Conservation (phyloP, 2,113 vertebrate genomes). For the Polypterus senegalus region DNA sequence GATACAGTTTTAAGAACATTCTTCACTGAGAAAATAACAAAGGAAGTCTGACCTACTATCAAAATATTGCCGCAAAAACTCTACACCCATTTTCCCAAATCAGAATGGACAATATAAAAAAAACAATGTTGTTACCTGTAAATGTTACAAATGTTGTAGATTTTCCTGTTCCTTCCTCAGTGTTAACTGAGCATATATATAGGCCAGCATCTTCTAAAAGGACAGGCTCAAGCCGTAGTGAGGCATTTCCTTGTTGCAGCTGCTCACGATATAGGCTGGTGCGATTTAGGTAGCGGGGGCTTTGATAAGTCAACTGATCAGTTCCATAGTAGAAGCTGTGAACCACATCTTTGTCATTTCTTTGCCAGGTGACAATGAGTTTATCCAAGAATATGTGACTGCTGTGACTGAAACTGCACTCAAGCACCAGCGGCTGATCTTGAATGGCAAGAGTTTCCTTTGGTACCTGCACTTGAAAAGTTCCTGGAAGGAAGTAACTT, state of each 20-base stretch:
- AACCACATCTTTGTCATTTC: not conserved
- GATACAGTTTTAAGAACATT: too few relatives aligned
- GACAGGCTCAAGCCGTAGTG: constrained; percentile 12
- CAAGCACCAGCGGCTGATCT: too few relatives aligned
- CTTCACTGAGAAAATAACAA: too few relatives aligned
- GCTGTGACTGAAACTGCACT: too few relatives aligned
- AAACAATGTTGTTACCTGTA: constrained; percentile 12
- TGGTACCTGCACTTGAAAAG: too few relatives aligned
- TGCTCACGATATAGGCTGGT: constrained; percentile 7
- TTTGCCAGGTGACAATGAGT: constrained; percentile 11
- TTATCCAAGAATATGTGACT: not conserved
- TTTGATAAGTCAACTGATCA: constrained; percentile 6
- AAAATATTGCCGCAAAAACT: too few relatives aligned
- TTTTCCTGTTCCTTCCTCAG: constrained; percentile 3
- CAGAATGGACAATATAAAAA: too few relatives aligned
- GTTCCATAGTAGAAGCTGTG: constrained; percentile 8
- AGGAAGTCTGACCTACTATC: too few relatives aligned
- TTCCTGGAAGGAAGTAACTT: too few relatives aligned
- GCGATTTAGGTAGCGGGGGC: constrained; percentile 4
- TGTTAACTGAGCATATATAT: constrained; percentile 22
- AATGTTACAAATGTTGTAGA: constrained; percentile 18
- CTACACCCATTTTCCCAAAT: too few relatives aligned
- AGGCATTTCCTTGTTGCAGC: constrained; percentile 5
- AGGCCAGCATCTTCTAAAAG: constrained; percentile 9
- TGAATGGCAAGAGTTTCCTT: too few relatives aligned